Base-by-base conservation (phyloP, 1,140 invertebrate genomes). In the Agrilus planipennis region DNA sequence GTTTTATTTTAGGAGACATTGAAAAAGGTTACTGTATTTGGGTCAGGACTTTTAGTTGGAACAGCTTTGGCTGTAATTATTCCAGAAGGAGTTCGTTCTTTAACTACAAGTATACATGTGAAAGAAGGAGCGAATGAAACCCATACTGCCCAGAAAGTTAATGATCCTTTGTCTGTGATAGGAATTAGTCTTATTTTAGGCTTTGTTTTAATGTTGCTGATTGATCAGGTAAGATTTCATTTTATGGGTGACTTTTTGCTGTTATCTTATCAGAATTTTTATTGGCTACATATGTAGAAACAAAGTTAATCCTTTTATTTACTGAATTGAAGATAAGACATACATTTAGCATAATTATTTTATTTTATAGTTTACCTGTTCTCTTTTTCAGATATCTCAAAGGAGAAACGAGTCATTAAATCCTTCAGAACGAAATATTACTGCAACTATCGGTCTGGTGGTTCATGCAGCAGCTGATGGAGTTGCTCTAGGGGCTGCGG, bases 401-500 rank as follows among this genome's bases (percentile, higher is more conserved):
- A 70, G 70, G 39, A 75, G 69, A 54, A 80, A 74, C 41, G 78
- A 78, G 42, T 51, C 67, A 2, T 64, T 69, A 18, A 76, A 72
- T 47, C 70, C 75, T 0, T 55, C 63, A 1, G 72, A 80, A 67
- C 73, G 73, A 60, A 79, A 89, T 68, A 74, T 92, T 25, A 94
- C 91, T 5, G 90, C 94, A 7, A 99, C 93, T 4, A 67, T 97
- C 6, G 95, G 95, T 3, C 69, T 99, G 3, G 90, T 98, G 4
- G 93, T 99, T 2, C 95, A 99, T 69, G 92, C 95, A 9, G 90
- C 91, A 51, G 94, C 93, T 48, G 95, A 99, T 71, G 95, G 95
- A 17, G 79, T 99, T 23, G 94, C 95, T 2, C 63, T 99, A 10
- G 95, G 95, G 31, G 93, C 92, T 16, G 94, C 95, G 1, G 91